These are phyloP conservation scores for Eulacestoma nigropectus DNA, from an alignment of 2,113 vertebrate species.

Conservation along the genomic window DNA sequence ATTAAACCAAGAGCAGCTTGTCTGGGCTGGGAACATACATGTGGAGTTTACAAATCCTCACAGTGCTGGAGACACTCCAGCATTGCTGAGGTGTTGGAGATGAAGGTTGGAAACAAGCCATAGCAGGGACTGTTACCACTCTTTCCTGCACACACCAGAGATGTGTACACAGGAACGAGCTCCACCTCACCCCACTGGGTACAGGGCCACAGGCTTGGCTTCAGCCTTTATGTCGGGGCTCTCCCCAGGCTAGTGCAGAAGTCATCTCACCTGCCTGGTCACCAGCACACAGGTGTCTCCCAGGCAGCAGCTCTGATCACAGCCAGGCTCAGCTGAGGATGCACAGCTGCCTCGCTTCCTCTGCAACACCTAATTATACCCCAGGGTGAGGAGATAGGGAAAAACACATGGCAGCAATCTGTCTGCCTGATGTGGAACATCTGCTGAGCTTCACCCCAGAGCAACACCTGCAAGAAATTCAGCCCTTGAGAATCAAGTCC, in stretches of 20 bases:
- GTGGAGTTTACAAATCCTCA: not conserved
- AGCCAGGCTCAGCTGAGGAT: not conserved
- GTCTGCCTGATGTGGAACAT: not conserved
- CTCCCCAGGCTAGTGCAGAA: not conserved
- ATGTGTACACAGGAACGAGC: rapidly evolving
- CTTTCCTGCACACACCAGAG: not conserved
- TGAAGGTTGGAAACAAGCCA: not conserved
- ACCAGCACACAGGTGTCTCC: not conserved
- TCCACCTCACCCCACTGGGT: not conserved
- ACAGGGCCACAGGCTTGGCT: not conserved
- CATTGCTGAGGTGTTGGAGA: not conserved
- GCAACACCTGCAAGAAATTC: not conserved
- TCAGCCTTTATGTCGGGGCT: not conserved
- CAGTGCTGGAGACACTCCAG: not conserved
- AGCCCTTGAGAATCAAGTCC: not conserved
- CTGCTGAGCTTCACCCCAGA: not conserved
- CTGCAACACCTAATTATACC: not conserved
- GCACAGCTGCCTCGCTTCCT: not conserved
- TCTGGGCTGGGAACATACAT: not conserved
- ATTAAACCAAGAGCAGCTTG: not conserved
- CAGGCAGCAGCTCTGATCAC: not conserved
- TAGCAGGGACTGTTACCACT: not conserved
- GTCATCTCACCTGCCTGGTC: not conserved
- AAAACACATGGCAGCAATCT: rapidly evolving
- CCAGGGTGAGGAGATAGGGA: not conserved